Base-by-base conservation (phyloP, 2,797 vertebrate species). In the Enteromius mattozi region DNA sequence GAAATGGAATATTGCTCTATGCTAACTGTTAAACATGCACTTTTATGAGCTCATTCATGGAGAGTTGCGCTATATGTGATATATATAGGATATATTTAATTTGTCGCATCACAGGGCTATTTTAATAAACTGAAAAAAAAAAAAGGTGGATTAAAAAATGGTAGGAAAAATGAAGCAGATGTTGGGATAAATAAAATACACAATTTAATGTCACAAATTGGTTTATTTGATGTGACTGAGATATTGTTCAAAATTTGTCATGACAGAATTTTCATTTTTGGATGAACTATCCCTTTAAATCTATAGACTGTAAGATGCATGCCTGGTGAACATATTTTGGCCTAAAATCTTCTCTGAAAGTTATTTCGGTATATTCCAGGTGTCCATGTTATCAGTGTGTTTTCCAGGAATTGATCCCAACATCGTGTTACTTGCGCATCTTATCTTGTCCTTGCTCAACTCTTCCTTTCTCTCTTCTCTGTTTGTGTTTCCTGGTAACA, bases 401-500 rank as follows among this genome's bases (percentile, higher is more conserved):
- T 75, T 51, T 77, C 33, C 81, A 24, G 61, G 45, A 68, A 76
- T 68, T 13, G 6, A 42, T 42, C 47, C 6, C 45, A 45, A 45
- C 30, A 76, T 54, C 61, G 56, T 42, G 33, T 77, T 77, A 42
- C 72, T 77, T 19, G 45, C 47, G 42, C 72, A 42, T 83, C 63
- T 42, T 69, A 68, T 79, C 61, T 79, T 33, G 78, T 79, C 42
- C 78, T 66, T 33, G 17, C 78, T 79, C 27, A 78, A 40, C 45
- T 74, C 59, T 42, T 51, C 21, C 27, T 74, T 78, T 66, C 78
- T 81, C 78, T 56, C 35, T 71, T 66, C 78, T 81, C 78, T 56
- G 61, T 81, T 74, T 86, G 47, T 68, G 59, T 84, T 78, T 69
- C 30, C 24, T 81, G 33, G 45, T 78, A 65, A 68, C 30, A 59